These are phyloP conservation scores for Cricetomys ansorgei DNA, from an alignment of 2,113 vertebrate genomes.

Conservation along the genomic window DNA sequence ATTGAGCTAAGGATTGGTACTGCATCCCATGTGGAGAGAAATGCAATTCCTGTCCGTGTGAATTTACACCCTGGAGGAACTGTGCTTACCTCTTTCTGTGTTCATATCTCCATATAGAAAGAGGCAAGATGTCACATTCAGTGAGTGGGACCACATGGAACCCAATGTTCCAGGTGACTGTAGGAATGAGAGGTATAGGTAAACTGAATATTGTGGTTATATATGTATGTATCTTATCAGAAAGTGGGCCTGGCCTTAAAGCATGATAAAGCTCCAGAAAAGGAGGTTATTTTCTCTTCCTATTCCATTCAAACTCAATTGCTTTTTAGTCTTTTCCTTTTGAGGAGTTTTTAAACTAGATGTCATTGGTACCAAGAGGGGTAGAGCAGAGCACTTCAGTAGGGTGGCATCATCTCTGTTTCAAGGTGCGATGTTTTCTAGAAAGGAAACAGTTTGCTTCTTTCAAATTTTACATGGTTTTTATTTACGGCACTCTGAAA, in stretches of 20 bases:
- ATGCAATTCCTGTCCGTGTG: background rate
- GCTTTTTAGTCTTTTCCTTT: background rate
- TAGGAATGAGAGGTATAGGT: background rate
- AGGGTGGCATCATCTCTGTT: background rate
- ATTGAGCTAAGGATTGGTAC: background rate
- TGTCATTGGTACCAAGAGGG: background rate
- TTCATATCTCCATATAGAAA: background rate
- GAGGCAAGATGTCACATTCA: background rate
- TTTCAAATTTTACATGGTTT: background rate
- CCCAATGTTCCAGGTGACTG: background rate
- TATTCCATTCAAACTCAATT: background rate
- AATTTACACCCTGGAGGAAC: background rate
- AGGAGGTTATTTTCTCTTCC: background rate
- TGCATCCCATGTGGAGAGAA: background rate
- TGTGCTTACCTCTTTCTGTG: no score
- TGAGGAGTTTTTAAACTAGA: background rate
- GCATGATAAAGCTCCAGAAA: background rate
- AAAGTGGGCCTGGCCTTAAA: background rate
- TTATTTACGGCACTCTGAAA: constrained; percentile 1
- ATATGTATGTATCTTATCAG: background rate
- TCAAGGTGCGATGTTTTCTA: background rate
- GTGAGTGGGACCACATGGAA: background rate
- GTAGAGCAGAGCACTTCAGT: background rate
- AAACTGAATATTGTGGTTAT: background rate
- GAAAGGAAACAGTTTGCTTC: constrained; percentile 10